Evolutionary conservation across 2,797 vertebrate genomes (phyloP), one percentile per base, ranked within the genome.

Genomic region (Sarcoramphus papa): DNA sequence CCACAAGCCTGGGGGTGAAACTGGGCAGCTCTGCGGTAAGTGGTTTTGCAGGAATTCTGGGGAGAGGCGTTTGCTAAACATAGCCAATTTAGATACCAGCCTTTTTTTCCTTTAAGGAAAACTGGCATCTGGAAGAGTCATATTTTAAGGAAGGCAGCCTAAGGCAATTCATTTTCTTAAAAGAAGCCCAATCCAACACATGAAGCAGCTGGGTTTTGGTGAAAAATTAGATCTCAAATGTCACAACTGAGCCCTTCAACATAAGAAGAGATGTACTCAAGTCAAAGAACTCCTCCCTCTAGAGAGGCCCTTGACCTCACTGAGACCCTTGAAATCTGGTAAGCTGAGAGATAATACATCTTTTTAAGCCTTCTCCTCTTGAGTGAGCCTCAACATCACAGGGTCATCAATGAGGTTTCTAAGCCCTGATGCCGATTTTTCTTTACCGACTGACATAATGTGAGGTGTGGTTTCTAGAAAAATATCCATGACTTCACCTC

Each of bases 101-200:
- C 22, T 65, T 74, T 87, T 56, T 65, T 64, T 74, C 47, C 53
- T 84, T 90, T 81, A 96, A 86, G 69, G 65, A 92, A 89, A 95
- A 83, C 28, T 85, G 86, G 72, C 68, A 81, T 83, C 72, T 91
- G 57, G 33, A 88, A 69, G 53, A 88, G 64, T 35, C 19, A 18
- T 88, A 91, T 92, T 95, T 95, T 92, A 95, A 93, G 81, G 64
- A 91, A 85, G n/a, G 48, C 24, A 93, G 89, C 89, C 90, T 88
- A 80, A 88, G 82, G 94, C 92, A 91, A 94, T 84, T 85, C 5
- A 45, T 94, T 88, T 92, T 90, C 76, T 85, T 78, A 65, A 91
- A 89, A 92, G 86, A 85, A 85, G 75, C 18, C 35, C 6, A 82
- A 82, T 67, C 40, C 24, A 89, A 82, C 60, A 74, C 27, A 90